Evolutionary conservation across 2,797 vertebrate genomes (phyloP).

Genomic region (Limosa lapponica): DNA sequence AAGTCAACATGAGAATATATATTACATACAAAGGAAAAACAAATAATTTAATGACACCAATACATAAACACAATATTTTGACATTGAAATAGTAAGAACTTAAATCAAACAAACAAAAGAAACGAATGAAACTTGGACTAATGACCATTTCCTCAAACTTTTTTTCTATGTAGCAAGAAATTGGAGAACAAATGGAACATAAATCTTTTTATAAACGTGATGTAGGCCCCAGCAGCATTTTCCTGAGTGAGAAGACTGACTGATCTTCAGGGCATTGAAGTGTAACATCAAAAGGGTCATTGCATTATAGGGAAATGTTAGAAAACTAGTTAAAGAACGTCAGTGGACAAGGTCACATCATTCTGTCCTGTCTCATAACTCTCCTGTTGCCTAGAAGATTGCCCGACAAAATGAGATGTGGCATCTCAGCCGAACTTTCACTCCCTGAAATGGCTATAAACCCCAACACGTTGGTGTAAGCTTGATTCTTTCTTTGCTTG

Average conservation of each 20-base stretch:
- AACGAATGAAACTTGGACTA: not conserved
- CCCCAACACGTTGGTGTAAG: not conserved
- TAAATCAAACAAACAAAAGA: not conserved
- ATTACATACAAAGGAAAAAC: not conserved
- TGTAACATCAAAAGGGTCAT: not conserved
- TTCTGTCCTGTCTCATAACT: not conserved
- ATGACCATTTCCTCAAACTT: not conserved
- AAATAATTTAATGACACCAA: not conserved
- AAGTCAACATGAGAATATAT: not conserved
- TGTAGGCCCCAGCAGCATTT: not conserved
- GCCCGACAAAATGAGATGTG: not conserved
- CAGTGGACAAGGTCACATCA: not conserved
- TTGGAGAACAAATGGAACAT: not conserved
- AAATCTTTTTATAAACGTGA: not conserved
- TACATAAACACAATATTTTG: not conserved
- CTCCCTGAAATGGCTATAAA: not conserved
- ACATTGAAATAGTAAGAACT: not conserved
- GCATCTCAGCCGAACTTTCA: not conserved
- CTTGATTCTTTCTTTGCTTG: not conserved
- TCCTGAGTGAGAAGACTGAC: not conserved
- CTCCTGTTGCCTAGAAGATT: not conserved
- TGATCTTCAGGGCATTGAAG: not conserved
- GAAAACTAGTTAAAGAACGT: not conserved
- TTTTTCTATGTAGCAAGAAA: not conserved
- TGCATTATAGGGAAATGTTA: not conserved